phyloP scores from a whole-genome alignment of 2,113 vertebrate genomes.

The Neogobius melanostomus region DNA sequence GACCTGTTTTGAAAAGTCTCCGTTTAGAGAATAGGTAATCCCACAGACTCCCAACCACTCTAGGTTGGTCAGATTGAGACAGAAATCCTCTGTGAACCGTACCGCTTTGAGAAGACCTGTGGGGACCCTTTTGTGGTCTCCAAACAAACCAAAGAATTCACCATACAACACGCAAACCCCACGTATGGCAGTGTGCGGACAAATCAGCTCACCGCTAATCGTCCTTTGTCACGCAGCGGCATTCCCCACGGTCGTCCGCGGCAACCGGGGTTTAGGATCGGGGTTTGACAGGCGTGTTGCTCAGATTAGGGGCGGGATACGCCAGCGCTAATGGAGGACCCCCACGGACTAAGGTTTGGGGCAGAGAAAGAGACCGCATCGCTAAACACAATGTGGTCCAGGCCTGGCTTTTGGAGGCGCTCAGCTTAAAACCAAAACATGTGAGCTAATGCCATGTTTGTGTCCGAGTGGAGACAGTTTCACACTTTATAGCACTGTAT shows the following conservation, averaged over 20 bases:
- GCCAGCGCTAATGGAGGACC: constrained; percentile 47
- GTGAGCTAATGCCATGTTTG: constrained; percentile 30
- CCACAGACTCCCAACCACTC: constrained; percentile 2
- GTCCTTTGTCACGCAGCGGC: constrained; percentile 76
- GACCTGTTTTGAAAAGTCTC: not conserved
- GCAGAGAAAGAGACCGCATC: constrained; percentile 35
- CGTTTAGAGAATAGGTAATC: not conserved
- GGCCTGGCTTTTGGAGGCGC: constrained; percentile 29
- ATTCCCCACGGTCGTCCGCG: constrained; percentile 82
- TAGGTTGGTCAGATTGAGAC: constrained; percentile 40
- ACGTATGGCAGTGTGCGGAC: constrained; percentile 73
- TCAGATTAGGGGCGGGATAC: constrained; percentile 63
- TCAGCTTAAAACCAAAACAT: constrained; percentile 46
- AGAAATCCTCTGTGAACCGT: constrained; percentile 41
- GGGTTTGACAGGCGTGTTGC: constrained; percentile 75
- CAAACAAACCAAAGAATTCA: constrained; percentile 49
- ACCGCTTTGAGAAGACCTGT: constrained; percentile 44
- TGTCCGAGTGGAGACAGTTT: not conserved
- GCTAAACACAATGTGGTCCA: constrained; percentile 43
- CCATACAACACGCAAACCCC: constrained; percentile 64
- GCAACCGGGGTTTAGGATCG: constrained; percentile 80
- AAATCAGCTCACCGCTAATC: constrained; percentile 72
- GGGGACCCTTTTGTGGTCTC: constrained; percentile 36
- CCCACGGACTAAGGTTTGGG: constrained; percentile 46
- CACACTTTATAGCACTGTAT: not conserved